Conservation (phyloP, 1,140 invertebrate species). For the Brachionus manjavacas region DNA sequence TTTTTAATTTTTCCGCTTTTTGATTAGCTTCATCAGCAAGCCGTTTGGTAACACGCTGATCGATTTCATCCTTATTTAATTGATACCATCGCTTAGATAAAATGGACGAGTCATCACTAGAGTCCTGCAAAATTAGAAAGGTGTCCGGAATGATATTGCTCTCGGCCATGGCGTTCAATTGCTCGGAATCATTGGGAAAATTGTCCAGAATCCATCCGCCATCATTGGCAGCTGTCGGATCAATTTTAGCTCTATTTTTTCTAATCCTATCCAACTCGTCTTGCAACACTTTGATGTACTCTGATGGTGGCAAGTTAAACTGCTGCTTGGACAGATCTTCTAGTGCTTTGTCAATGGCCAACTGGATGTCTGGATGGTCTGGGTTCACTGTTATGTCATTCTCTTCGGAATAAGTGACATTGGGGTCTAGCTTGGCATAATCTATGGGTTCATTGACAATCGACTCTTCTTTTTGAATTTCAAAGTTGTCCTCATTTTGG, state of each 20-base stretch:
- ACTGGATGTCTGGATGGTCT: conserved; percentile 37
- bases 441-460: conserved; percentile 7
- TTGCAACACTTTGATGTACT: conserved; percentile 23
- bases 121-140: conserved; percentile 50
- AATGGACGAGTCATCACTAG: conserved; percentile 47
- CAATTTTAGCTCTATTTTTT: background rate
- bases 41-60: conserved; percentile 44
- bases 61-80: conserved; percentile 49
- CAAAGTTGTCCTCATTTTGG: background rate
- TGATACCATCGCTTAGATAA: conserved; percentile 49
- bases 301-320: background rate
- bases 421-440: background rate
- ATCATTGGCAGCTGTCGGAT: conserved; percentile 44
- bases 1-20: conserved; percentile 47
- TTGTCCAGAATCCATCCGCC: conserved; percentile 58
- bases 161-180: conserved; percentile 53
- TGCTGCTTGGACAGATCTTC: background rate
- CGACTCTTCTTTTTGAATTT: background rate
- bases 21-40: conserved; percentile 44
- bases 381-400: conserved; percentile 6
- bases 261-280: conserved; percentile 16
- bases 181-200: conserved; percentile 54
- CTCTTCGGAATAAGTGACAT: background rate
- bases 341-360: conserved; percentile 19
- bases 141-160: conserved; percentile 53